Evolutionary conservation across 2,113 vertebrate genomes (phyloP), one percentile per base, ranked within the genome.

Genomic region (Chrysochloris asiatica): DNA sequence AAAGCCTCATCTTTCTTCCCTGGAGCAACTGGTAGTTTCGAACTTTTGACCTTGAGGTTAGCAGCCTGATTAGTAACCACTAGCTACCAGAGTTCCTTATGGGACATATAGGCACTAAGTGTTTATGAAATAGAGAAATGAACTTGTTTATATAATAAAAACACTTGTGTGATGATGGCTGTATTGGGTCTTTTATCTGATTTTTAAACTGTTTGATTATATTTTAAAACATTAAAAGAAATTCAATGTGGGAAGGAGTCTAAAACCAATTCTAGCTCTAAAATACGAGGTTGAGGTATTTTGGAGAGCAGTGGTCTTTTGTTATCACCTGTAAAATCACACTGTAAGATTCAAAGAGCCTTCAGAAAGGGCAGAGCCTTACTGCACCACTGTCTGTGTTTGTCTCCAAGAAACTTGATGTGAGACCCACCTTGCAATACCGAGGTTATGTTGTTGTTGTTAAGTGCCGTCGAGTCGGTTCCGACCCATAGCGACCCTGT

Each of bases 241-340:
- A 65, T n/a, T n/a, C n/a, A n/a, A 83, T 54, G 61, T 26, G 6
- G 43, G 12, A 47, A 17, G 28, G 45, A 77, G 54, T 76, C 21
- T 85, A 52, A 84, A 90, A 36, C 83, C 33, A 14, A 69, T 63
- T 91, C 6, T 48, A 47, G n/a, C 13, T 86, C 33, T 90, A 61
- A 52, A 85, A 45, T 36, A 59, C 0, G 38, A 50, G 41, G 43
- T 28, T 36, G 54, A 88, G 21, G 75, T 71, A 59, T 17, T 80
- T 8, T 65, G 48, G 33, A 75, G 48, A 83, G 38, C 1, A 38
- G 0, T 41, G 21, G 4, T 41, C n/a, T 61, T 6, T 65, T 78
- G 59, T 16, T 59, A 33, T 52, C 41, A 67, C 3, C 30, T 71
- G 6, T 65, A 41, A 86, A 65, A 17, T 67, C 12, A 4, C 24